Conservation (phyloP, 2,888 invertebrate genomes). For the Lasioglossum vierecki region DNA sequence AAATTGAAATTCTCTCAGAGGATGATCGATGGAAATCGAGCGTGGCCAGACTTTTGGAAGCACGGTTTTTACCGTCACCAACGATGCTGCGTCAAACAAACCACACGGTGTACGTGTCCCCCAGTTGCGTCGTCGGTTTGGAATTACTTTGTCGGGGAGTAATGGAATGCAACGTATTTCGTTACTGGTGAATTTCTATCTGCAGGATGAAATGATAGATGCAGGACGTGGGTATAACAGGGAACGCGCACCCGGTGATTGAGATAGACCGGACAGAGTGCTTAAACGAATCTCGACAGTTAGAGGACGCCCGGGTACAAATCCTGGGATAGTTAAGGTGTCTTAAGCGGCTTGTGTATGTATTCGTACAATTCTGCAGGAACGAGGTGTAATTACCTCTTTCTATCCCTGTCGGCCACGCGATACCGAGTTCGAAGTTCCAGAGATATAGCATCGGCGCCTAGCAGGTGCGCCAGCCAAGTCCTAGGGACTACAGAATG, state of each 20-base stretch:
- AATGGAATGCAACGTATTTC: constrained; percentile 9
- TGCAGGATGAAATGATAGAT: constrained; percentile 33
- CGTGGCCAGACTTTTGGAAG: background rate
- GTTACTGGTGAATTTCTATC: background rate
- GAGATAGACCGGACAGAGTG: constrained; percentile 46
- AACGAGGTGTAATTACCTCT: constrained; percentile 76
- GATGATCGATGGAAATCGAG: background rate
- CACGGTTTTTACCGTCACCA: background rate
- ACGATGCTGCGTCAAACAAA: background rate
- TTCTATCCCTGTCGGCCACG: constrained; percentile 47
- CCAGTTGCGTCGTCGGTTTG: background rate
- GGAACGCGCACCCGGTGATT: constrained; percentile 22
- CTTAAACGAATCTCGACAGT: constrained; percentile 67
- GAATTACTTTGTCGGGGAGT: constrained; percentile 1
- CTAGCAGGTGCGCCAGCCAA: constrained; percentile 58
- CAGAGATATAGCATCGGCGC: constrained; percentile 34
- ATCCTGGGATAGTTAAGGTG: constrained; percentile 70
- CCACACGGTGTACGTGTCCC: background rate
- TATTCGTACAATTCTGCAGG: constrained; percentile 67
- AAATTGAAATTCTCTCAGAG: background rate
- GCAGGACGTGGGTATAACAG: constrained; percentile 7
- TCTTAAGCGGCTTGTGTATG: constrained; percentile 72
- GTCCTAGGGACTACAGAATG: constrained; percentile 60
- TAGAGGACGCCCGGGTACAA: constrained; percentile 63
- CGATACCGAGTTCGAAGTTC: constrained; percentile 50